Base-by-base conservation (phyloP, 2,797 vertebrate genomes). In the Peromyscus aztecus region DNA sequence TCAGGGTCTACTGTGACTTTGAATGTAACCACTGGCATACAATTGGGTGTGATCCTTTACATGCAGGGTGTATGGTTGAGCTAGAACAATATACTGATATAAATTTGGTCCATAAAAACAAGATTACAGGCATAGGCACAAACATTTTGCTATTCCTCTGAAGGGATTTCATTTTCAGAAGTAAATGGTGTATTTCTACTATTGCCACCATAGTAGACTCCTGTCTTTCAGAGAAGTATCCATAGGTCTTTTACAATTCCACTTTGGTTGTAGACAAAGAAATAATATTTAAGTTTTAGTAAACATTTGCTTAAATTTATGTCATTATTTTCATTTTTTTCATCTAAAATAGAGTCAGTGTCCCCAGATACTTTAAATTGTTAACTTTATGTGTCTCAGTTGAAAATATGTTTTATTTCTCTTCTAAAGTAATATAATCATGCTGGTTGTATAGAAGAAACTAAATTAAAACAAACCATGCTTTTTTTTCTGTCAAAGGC, bases 71-170 rank as follows among this genome's bases (percentile, higher is more conserved):
- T 81, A 24, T 29, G 57, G 3, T 40, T 93, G 21, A 46, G 14
- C 90, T 40, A 91, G 55, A 94, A 63, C 40, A 91, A 94, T 89
- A 92, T 52, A n/a, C 52, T 31, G 31, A 63, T 61, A 87, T 57
- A 77, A 91, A 92, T 94, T 31, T 3, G 31, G 6, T 37, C 7
- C 9, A 71, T 83, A 77, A 46, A 93, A 78, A 13, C 55, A 55
- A 29, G 40, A 0, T n/a, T n/a, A 75, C 23, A 80, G 11, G 2
- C 12, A 89, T 24, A 4, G 7, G 4, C 14, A 87, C 87, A 23
- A 73, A 19, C 4, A n/a, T 29, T 55, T 75, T 12, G 3, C 84
- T 88, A 43, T 91, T 82, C 59, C 31, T 52, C 46, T 75, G 6
- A 40, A 91, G 81, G 27, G 7, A 34, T 43, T 90, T 78, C 43